These are phyloP conservation scores for Drosophila bunnanda DNA, from an alignment of 2,888 invertebrate species.

Conservation along the genomic window DNA sequence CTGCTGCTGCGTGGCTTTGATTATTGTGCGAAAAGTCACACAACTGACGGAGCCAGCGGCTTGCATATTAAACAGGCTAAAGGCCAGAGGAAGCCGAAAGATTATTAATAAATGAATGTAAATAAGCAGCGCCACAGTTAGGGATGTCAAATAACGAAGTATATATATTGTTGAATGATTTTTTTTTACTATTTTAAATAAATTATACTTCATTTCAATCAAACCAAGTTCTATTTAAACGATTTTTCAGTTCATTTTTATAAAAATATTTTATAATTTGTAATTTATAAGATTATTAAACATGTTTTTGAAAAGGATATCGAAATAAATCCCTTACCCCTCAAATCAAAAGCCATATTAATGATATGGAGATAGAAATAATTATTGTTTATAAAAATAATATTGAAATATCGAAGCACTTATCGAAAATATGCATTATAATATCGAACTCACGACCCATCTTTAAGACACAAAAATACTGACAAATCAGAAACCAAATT, in stretches of 20 bases:
- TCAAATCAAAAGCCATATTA: no score
- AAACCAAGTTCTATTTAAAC: no score
- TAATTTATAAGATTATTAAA: no score
- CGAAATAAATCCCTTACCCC: no score
- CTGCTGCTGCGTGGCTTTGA: slow-evolving; percentile 55
- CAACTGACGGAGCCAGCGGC: slow-evolving; percentile 66
- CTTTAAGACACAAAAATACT: slow-evolving; percentile 30
- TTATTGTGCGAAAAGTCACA: slow-evolving; percentile 79
- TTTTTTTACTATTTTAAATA: no score
- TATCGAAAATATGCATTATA: slow-evolving; percentile 45
- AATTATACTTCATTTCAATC: no score
- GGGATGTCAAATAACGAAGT: neutral
- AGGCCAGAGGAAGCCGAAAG: slow-evolving; percentile 31
- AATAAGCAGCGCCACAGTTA: slow-evolving; percentile 55
- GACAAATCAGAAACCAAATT: slow-evolving; percentile 60
- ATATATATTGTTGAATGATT: neutral
- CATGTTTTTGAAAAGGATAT: no score
- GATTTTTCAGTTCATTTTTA: no score
- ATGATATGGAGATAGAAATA: no score
- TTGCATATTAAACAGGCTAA: slow-evolving; percentile 63
- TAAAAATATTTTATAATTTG: no score
- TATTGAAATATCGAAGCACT: neutral
- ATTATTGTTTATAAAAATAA: no score
- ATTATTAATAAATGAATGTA: slow-evolving; percentile 74
- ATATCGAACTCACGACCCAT: neutral